Percentiles rank a stretch among this genome's conserved stretches.
Evolutionary conservation across 2,888 invertebrate genomes (phyloP).

Genomic region (Exephanes ischioxanthus): DNA sequence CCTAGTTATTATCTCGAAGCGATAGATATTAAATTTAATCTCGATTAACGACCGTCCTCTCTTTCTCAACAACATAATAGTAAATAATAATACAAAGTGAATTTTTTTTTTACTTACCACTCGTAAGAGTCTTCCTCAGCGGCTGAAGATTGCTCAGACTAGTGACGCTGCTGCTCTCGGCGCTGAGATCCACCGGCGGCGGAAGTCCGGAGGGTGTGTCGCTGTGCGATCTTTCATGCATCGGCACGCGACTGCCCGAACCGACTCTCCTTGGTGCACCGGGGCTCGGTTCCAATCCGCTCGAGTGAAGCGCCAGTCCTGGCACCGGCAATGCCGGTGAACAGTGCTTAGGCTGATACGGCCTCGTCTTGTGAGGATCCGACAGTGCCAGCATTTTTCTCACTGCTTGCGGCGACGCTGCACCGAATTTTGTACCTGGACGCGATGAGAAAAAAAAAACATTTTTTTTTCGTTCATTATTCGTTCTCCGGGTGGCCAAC

Average conservation of each 20-base stretch:
- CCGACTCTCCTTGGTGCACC: conserved; percentile 87
- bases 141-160: conserved; percentile 95
- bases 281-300: conserved; percentile 86
- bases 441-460: neutral
- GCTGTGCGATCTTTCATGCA: conserved; percentile 96
- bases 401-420: conserved; percentile 98
- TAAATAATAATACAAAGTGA: conserved; percentile 30
- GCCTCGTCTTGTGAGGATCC: conserved; percentile 94
- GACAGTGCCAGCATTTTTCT: conserved; percentile 97
- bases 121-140: conserved; percentile 92
- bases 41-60: conserved; percentile 55
- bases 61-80: conserved; percentile 25
- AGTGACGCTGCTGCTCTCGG: conserved; percentile 98
- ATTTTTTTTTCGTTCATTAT: neutral
- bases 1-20: conserved; percentile 64
- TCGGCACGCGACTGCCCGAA: conserved; percentile 86
- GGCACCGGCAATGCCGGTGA: conserved; percentile 89
- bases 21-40: conserved; percentile 36
- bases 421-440: conserved; percentile 87
- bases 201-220: conserved; percentile 94
- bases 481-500: neutral
- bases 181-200: conserved; percentile 93
- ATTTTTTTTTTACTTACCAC: conserved; percentile 86
- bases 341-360: conserved; percentile 92
- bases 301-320: conserved; percentile 85